phyloP scores from a whole-genome alignment of 2,113 vertebrate genomes.

The Mormyrus iriodes region DNA sequence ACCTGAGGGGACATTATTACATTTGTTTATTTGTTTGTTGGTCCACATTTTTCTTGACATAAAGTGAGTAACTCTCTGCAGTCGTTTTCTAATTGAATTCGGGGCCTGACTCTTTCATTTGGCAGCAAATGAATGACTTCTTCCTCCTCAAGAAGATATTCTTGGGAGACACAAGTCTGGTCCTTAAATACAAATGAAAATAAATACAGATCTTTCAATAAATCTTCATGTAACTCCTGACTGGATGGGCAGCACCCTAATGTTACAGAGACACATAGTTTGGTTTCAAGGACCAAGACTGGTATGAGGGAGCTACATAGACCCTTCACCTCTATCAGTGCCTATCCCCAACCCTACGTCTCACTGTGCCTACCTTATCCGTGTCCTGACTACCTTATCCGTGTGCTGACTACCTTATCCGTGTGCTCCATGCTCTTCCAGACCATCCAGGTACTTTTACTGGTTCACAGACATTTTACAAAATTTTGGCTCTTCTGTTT shows the following conservation, averaged over 20 bases:
- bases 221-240: conserved; percentile 37
- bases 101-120: conserved; percentile 21
- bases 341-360: background rate
- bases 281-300: conserved; percentile 13
- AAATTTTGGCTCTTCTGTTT: background rate
- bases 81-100: conserved; percentile 27
- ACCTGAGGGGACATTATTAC: background rate
- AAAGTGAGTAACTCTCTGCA: conserved; percentile 39
- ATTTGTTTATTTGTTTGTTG: background rate
- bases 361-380: too few relatives aligned
- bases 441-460: background rate
- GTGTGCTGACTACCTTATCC: too few relatives aligned
- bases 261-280: conserved; percentile 22
- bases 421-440: background rate
- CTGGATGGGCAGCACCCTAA: conserved; percentile 30
- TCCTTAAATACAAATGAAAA: conserved; percentile 49
- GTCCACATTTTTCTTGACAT: background rate
- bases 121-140: conserved; percentile 21
- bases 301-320: background rate
- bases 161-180: conserved; percentile 40
- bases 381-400: too few relatives aligned
- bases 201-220: conserved; percentile 32
- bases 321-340: background rate
- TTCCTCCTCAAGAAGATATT: conserved; percentile 37
- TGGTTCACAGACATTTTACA: background rate